Conservation (phyloP, 2,113 vertebrate species). For the Pomatostomus ruficeps region DNA sequence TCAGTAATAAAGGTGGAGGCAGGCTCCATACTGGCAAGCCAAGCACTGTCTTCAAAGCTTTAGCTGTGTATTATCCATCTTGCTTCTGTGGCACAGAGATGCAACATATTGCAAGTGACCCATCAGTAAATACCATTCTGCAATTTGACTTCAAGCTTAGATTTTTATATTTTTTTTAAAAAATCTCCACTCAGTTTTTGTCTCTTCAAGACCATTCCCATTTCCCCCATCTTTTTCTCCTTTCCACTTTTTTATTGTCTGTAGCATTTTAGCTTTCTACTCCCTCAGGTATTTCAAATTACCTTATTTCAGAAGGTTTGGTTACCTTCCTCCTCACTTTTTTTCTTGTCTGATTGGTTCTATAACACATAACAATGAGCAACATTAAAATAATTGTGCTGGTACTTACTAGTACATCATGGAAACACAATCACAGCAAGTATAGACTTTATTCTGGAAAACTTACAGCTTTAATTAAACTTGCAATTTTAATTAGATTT, state of each 20-base stretch:
- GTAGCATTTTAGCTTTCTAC: not conserved
- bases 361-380: not conserved
- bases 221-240: not conserved
- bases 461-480: not conserved
- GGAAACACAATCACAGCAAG: not conserved
- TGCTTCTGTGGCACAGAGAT: not conserved
- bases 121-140: not conserved
- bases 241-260: not conserved
- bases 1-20: slow-evolving; percentile 69
- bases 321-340: not conserved
- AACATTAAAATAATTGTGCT: not conserved
- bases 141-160: not conserved
- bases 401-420: not conserved
- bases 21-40: slow-evolving; percentile 50
- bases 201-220: not conserved
- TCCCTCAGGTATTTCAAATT: not conserved
- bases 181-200: not conserved
- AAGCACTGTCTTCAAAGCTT: slow-evolving; percentile 44
- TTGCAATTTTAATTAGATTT: slow-evolving; percentile 14
- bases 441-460: not conserved
- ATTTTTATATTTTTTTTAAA: not conserved
- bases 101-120: not conserved
- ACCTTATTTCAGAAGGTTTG: not conserved
- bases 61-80: not conserved
- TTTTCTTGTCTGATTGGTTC: not conserved